These are phyloP conservation scores for Chrosomus eos DNA, from an alignment of 2,797 vertebrate genomes.

Conservation along the genomic window DNA sequence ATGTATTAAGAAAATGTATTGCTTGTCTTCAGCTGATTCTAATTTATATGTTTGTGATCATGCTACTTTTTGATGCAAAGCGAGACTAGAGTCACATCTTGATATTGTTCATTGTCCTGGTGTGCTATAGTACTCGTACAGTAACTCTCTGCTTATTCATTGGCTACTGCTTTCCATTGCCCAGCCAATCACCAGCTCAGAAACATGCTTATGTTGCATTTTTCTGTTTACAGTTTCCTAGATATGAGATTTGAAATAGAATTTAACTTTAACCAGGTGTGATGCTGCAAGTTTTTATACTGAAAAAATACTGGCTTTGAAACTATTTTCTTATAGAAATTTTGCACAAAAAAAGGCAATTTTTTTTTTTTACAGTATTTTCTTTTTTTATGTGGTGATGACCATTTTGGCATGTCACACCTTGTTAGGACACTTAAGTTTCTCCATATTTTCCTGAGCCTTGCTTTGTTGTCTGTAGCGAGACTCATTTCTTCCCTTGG, in stretches of 20 bases:
- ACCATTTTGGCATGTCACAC: neutral
- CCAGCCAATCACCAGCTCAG: slow-evolving; percentile 80
- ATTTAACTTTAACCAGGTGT: neutral
- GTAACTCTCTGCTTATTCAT: slow-evolving; percentile 80
- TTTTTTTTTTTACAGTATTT: too few species aligned
- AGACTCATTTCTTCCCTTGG: neutral
- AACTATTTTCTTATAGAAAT: neutral
- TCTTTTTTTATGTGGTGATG: too few species aligned
- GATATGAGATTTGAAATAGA: neutral
- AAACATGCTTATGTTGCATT: slow-evolving; percentile 64
- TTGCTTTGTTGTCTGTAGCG: neutral
- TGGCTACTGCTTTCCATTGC: slow-evolving; percentile 76
- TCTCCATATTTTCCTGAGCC: neutral
- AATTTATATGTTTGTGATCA: neutral
- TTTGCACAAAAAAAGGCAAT: neutral
- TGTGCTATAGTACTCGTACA: slow-evolving; percentile 83
- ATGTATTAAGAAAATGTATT: neutral
- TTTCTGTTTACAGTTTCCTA: neutral
- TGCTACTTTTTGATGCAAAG: neutral
- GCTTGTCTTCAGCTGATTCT: neutral
- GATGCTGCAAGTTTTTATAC: neutral
- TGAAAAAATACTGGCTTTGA: neutral
- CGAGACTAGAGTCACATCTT: slow-evolving; percentile 41
- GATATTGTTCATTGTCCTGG: slow-evolving; percentile 65
- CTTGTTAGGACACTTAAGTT: neutral